These are phyloP conservation scores for Cydia amplana DNA, from an alignment of 1,140 invertebrate genomes.

Conservation along the genomic window DNA sequence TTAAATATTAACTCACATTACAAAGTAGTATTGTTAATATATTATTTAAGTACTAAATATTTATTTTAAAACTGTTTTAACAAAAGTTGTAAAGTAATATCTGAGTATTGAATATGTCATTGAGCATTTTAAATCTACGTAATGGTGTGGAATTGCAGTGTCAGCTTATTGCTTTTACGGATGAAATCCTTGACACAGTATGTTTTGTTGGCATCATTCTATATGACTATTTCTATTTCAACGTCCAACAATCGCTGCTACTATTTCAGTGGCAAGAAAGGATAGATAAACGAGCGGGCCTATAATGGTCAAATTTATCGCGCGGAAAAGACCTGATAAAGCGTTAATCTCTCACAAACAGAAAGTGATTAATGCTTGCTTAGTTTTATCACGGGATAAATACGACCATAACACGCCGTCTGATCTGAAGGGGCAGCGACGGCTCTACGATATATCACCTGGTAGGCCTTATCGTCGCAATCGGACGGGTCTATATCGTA, in stretches of 20 bases:
- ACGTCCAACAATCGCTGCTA: neutral
- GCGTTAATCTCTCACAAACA: neutral
- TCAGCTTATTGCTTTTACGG: too few species aligned
- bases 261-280: neutral
- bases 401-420: neutral
- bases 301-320: neutral
- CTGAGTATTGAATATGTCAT: too few species aligned
- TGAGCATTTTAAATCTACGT: too few species aligned
- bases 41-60: too few species aligned
- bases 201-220: neutral
- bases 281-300: neutral
- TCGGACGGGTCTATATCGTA: slow-evolving; percentile 77
- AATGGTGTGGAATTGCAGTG: too few species aligned
- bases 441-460: slow-evolving; percentile 73
- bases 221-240: neutral
- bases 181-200: too few species aligned
- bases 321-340: neutral
- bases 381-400: neutral
- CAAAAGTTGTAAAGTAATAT: too few species aligned
- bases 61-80: too few species aligned
- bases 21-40: too few species aligned
- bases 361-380: neutral
- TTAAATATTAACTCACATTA: too few species aligned
- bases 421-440: slow-evolving; percentile 59
- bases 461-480: slow-evolving; percentile 75